Evolutionary conservation across 1,140 invertebrate species (phyloP).

Genomic region (Antheraea pernyi): DNA sequence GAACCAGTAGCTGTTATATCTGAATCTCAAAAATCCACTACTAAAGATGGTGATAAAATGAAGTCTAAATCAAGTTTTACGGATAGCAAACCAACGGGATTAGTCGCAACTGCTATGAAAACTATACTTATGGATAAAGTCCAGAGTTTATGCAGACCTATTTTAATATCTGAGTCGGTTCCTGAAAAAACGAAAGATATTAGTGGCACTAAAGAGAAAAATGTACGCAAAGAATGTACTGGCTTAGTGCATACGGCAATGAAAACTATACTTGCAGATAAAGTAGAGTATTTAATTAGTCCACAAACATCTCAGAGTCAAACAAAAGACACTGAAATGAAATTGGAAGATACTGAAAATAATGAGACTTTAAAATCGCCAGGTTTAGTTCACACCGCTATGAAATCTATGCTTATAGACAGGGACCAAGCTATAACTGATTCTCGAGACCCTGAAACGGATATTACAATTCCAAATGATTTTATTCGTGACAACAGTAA

Average conservation of each 20-base stretch:
- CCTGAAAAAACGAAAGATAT: neutral
- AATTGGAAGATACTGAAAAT: constrained; percentile 6
- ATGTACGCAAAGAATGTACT: constrained; percentile 7
- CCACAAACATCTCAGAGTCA: neutral
- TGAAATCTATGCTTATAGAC: constrained; percentile 52
- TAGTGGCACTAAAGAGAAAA: neutral
- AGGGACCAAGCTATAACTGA: constrained; percentile 30
- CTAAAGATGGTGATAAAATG: neutral
- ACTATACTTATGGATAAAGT: constrained; percentile 27
- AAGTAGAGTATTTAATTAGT: constrained; percentile 15
- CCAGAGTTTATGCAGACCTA: constrained; percentile 5
- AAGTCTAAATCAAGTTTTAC: constrained; percentile 1
- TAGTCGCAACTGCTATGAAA: constrained; percentile 26
- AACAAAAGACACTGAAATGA: neutral
- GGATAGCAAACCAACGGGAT: constrained; percentile 11
- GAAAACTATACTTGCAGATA: constrained; percentile 22
- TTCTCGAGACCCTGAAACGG: neutral
- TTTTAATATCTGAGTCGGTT: neutral
- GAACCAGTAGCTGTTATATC: neutral
- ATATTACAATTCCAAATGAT: neutral
- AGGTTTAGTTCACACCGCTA: constrained; percentile 43
- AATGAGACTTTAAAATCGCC: constrained; percentile 15
- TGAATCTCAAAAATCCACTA: neutral
- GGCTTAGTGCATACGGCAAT: constrained; percentile 25
- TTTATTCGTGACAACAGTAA: neutral